A percentile compares a stretch with the other conserved stretches of the same genome.
Evolutionary conservation across 2,113 vertebrate genomes (phyloP).

Genomic region (Capricornis sumatraensis): DNA sequence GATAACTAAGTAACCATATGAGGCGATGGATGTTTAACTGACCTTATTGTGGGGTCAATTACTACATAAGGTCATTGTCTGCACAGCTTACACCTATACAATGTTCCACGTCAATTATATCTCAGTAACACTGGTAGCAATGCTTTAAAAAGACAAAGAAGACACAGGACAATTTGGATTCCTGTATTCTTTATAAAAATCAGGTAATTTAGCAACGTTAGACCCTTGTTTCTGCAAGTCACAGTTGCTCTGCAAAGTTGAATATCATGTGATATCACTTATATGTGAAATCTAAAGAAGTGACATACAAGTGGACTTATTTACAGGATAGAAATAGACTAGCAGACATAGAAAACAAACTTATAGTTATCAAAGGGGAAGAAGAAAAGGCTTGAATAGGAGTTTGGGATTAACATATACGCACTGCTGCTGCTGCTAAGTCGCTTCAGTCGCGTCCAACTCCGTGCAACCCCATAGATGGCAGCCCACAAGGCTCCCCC

Average conservation of each 20-base stretch:
- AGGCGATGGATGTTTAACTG: neutral
- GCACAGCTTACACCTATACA: too few relatives aligned
- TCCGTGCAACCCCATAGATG: too few relatives aligned
- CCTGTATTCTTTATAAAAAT: neutral
- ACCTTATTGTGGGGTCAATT: too few relatives aligned
- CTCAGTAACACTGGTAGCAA: neutral
- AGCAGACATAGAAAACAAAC: neutral
- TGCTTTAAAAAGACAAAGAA: neutral
- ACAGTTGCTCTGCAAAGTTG: neutral
- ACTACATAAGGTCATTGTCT: rapidly evolving
- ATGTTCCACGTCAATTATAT: too few relatives aligned
- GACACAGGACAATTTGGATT: neutral
- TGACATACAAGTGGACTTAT: neutral
- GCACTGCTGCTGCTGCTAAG: too few relatives aligned
- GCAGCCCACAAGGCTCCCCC: too few relatives aligned
- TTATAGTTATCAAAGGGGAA: neutral
- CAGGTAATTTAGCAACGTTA: too few relatives aligned
- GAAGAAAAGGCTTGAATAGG: neutral
- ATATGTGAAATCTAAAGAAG: neutral
- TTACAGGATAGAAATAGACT: neutral
- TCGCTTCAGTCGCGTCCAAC: rapidly evolving
- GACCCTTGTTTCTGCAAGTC: rapidly evolving
- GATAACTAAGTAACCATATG: neutral
- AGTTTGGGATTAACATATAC: neutral
- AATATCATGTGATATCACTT: neutral